phyloP scores from a whole-genome alignment of 2,113 vertebrate genomes.

The Rhinichthys klamathensis region DNA sequence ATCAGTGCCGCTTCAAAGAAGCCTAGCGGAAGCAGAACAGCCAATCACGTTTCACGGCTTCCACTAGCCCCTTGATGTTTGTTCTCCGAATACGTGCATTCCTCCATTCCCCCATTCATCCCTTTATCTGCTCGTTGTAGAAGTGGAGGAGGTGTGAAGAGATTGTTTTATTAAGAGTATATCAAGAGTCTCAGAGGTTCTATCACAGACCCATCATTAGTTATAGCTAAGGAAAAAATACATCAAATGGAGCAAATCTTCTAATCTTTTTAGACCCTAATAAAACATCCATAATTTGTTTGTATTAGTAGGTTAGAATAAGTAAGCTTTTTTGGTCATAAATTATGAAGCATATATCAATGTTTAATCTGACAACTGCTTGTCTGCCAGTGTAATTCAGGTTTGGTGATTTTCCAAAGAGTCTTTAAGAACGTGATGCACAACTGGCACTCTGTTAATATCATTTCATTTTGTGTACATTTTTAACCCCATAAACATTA shows the following conservation, averaged over 20 bases:
- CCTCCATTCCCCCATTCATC: conserved; percentile 19
- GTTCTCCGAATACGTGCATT: not conserved
- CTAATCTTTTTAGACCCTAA: not conserved
- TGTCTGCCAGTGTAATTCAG: conserved; percentile 45
- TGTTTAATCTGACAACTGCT: conserved; percentile 55
- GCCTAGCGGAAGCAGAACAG: conserved; percentile 25
- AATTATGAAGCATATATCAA: conserved; percentile 66
- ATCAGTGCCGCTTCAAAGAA: conserved; percentile 37
- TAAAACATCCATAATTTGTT: conserved; percentile 58
- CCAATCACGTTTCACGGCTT: conserved; percentile 33
- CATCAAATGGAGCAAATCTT: not conserved
- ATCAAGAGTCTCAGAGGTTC: conserved; percentile 20
- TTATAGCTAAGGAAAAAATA: not conserved
- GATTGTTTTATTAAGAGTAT: conserved; percentile 33
- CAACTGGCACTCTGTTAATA: not conserved
- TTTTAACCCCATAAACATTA: not conserved
- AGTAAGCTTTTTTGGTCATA: conserved; percentile 65
- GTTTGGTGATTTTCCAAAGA: conserved; percentile 36
- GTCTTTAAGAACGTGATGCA: conserved; percentile 39
- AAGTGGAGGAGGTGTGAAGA: conserved; percentile 33
- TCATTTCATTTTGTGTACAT: not conserved
- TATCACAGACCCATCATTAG: not conserved
- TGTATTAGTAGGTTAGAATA: conserved; percentile 64
- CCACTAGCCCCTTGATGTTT: not conserved
- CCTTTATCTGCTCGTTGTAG: conserved; percentile 15